Evolutionary conservation across 2,113 vertebrate species (phyloP).

Genomic region (Lasiurus cinereus): DNA sequence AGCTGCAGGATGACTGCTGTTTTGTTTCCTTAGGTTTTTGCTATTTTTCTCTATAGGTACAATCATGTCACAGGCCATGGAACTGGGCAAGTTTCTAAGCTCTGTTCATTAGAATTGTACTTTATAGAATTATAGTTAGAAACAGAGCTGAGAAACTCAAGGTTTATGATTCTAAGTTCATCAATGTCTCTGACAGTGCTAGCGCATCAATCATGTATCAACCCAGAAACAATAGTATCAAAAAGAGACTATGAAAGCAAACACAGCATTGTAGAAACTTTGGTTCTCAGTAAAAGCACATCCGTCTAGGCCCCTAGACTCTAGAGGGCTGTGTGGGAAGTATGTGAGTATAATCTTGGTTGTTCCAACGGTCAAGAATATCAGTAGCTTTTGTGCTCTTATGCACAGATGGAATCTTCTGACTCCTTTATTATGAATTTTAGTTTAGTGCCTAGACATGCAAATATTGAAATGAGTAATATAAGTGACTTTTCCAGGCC

Average conservation of each 20-base stretch:
- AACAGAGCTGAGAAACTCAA: background rate
- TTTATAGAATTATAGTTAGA: background rate
- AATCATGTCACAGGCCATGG: background rate
- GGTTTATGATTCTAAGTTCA: background rate
- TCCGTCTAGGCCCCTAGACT: background rate
- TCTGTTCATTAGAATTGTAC: background rate
- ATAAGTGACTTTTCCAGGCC: background rate
- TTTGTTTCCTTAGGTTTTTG: no score
- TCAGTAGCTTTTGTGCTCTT: background rate
- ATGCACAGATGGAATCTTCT: background rate
- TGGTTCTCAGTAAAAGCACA: background rate
- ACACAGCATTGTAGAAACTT: background rate
- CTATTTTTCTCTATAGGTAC: background rate
- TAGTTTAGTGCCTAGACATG: background rate
- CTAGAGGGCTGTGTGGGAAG: background rate
- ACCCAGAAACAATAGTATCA: background rate
- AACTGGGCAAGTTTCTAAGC: background rate
- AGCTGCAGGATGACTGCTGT: no score
- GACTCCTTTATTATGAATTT: background rate
- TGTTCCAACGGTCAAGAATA: background rate
- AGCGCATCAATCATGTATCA: background rate
- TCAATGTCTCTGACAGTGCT: background rate
- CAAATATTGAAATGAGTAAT: background rate
- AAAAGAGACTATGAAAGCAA: background rate
- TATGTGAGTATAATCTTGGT: background rate